Evolutionary conservation across 2,797 vertebrate genomes (phyloP).

Genomic region (Melanotaenia maccullochi): DNA sequence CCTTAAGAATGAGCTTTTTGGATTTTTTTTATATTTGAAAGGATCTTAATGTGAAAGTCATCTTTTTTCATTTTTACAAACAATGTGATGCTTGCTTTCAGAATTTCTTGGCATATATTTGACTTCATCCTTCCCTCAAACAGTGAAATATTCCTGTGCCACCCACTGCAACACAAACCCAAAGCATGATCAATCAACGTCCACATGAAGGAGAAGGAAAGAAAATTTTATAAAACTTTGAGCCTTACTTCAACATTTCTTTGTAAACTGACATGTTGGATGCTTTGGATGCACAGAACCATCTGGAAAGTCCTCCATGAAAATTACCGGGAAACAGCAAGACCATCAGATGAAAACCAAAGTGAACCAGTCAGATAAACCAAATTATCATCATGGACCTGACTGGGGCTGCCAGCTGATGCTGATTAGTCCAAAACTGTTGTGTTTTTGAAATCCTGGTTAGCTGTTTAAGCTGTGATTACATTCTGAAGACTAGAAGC

Average conservation of each 20-base stretch:
- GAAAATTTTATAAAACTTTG: neutral
- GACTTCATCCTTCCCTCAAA: neutral
- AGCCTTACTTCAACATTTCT: neutral
- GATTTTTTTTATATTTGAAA: neutral
- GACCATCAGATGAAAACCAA: neutral
- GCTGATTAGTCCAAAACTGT: neutral
- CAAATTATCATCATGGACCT: neutral
- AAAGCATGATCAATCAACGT: constrained; percentile 1
- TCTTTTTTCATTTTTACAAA: neutral
- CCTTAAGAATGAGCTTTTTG: neutral
- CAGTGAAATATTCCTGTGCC: neutral
- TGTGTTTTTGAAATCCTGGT: neutral
- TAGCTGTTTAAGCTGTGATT: neutral
- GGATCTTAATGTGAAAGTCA: neutral
- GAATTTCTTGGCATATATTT: neutral
- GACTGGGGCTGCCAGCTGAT: neutral
- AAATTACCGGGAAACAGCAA: neutral
- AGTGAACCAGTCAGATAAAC: neutral
- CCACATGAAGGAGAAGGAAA: neutral
- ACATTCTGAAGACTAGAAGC: neutral
- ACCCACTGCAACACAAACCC: neutral
- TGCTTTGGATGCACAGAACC: neutral
- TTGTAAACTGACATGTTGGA: neutral
- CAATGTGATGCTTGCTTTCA: neutral
- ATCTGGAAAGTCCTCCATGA: neutral